Conservation (phyloP, 2,797 vertebrate genomes). For the Novumbra hubbsi region DNA sequence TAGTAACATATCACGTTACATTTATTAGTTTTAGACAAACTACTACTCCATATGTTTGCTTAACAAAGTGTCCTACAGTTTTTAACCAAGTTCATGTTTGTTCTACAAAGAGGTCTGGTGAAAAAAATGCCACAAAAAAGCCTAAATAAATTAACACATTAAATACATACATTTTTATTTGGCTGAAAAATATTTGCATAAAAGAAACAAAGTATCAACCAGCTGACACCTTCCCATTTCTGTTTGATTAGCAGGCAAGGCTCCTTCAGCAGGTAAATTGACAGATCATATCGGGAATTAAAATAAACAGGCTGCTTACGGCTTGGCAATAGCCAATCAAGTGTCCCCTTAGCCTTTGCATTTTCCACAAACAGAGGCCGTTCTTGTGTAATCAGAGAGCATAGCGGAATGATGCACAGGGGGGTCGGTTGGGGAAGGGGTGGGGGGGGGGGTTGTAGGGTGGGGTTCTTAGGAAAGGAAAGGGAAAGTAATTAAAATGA, state of each 20-base stretch:
- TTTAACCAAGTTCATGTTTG: too few relatives aligned
- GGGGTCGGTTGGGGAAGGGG: conserved; percentile 20
- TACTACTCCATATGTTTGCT: too few relatives aligned
- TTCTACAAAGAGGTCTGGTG: too few relatives aligned
- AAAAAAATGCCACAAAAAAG: too few relatives aligned
- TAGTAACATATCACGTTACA: too few relatives aligned
- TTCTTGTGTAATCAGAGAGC: conserved; percentile 55
- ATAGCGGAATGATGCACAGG: conserved; percentile 34
- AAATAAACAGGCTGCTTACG: conserved; percentile 40
- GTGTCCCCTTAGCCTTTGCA: conserved; percentile 21
- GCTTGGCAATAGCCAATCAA: conserved; percentile 25
- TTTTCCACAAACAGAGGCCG: conserved; percentile 36
- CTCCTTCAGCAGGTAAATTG: conserved; percentile 27
- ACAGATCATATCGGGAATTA: conserved; percentile 38
- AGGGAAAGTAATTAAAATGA: conserved; percentile 71
- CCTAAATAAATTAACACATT: too few relatives aligned
- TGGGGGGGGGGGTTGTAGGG: conserved; percentile 25
- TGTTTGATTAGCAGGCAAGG: conserved; percentile 23
- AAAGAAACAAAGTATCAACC: neutral
- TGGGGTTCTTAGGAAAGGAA: conserved; percentile 24
- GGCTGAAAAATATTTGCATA: too few relatives aligned
- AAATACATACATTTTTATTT: too few relatives aligned
- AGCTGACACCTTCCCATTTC: conserved; percentile 4
- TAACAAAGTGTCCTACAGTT: too few relatives aligned
- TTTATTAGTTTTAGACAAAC: too few relatives aligned